Conservation (phyloP, 2,888 invertebrate species). For the Pristionchus mayeri region DNA sequence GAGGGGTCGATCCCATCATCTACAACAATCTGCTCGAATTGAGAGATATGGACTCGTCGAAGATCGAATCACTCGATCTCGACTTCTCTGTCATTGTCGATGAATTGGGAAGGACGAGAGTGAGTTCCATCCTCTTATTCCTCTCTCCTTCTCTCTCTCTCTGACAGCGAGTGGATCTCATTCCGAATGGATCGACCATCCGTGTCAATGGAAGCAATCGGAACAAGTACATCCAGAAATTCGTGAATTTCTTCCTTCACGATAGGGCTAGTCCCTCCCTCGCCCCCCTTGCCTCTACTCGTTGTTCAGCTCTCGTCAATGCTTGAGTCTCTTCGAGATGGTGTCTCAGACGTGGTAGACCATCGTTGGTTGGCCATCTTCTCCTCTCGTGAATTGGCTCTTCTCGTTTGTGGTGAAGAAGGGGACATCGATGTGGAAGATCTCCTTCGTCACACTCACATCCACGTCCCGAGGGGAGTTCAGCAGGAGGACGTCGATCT, state of each 20-base stretch:
- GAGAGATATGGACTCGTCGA: constrained; percentile 27
- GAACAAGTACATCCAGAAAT: constrained; percentile 94
- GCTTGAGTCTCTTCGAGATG: constrained; percentile 89
- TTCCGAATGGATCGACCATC: constrained; percentile 90
- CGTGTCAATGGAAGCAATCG: constrained; percentile 92
- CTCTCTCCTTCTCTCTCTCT: background rate
- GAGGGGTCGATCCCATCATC: constrained; percentile 91
- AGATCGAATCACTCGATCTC: constrained; percentile 55
- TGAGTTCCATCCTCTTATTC: constrained; percentile 2
- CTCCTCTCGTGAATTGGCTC: constrained; percentile 85
- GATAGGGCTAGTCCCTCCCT: constrained; percentile 81
- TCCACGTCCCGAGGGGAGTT: background rate
- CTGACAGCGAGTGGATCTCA: constrained; percentile 84
- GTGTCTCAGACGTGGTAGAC: constrained; percentile 91
- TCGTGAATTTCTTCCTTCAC: constrained; percentile 96
- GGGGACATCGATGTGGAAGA: constrained; percentile 93
- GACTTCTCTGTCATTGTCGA: constrained; percentile 63
- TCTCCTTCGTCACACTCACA: constrained; percentile 80
- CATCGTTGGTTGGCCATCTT: constrained; percentile 95
- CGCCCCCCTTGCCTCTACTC: too few relatives aligned
- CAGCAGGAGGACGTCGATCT: constrained; percentile 1
- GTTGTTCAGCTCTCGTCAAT: constrained; percentile 82
- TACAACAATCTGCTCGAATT: constrained; percentile 79
- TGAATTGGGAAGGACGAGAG: constrained; percentile 55
- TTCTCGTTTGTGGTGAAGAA: constrained; percentile 91